Evolutionary conservation across 2,888 invertebrate genomes (phyloP).

Genomic region (Esperia sulphurella): DNA sequence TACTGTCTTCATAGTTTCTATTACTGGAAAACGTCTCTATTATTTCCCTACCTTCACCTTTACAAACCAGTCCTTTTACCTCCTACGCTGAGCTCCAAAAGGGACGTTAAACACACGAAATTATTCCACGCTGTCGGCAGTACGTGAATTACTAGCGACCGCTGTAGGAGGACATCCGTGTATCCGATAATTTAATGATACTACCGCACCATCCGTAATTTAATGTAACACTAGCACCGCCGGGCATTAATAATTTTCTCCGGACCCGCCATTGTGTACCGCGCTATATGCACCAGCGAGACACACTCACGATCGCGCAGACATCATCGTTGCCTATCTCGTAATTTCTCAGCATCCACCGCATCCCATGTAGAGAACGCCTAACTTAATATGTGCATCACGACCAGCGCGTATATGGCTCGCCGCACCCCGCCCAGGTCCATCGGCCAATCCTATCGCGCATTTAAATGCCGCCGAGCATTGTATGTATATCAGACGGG

Average conservation of each 20-base stretch:
- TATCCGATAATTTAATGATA: slow-evolving; percentile 55
- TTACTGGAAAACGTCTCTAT: too few relatives aligned
- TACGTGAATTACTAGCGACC: slow-evolving; percentile 36
- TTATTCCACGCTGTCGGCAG: slow-evolving; percentile 19
- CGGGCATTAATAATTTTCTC: slow-evolving; percentile 56
- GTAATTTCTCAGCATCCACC: slow-evolving; percentile 55
- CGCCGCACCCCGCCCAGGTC: slow-evolving; percentile 55
- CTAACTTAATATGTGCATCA: slow-evolving; percentile 79
- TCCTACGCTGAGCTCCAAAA: slow-evolving; percentile 4
- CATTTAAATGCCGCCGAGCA: slow-evolving; percentile 65
- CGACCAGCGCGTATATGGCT: slow-evolving; percentile 71
- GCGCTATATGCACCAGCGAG: slow-evolving; percentile 30
- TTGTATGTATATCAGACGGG: slow-evolving; percentile 75
- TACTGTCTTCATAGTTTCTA: too few relatives aligned
- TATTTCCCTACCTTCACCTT: too few relatives aligned
- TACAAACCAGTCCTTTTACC: neutral
- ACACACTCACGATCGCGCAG: slow-evolving; percentile 62
- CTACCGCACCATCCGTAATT: slow-evolving; percentile 53
- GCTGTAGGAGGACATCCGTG: slow-evolving; percentile 26
- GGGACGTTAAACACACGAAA: slow-evolving; percentile 18
- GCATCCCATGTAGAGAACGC: slow-evolving; percentile 65
- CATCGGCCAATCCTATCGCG: slow-evolving; percentile 70
- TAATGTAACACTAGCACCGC: slow-evolving; percentile 47
- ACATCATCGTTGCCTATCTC: slow-evolving; percentile 61
- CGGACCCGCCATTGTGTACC: slow-evolving; percentile 49